Evolutionary conservation across 2,888 invertebrate species (phyloP).

Genomic region (Cheilosia vulpina): DNA sequence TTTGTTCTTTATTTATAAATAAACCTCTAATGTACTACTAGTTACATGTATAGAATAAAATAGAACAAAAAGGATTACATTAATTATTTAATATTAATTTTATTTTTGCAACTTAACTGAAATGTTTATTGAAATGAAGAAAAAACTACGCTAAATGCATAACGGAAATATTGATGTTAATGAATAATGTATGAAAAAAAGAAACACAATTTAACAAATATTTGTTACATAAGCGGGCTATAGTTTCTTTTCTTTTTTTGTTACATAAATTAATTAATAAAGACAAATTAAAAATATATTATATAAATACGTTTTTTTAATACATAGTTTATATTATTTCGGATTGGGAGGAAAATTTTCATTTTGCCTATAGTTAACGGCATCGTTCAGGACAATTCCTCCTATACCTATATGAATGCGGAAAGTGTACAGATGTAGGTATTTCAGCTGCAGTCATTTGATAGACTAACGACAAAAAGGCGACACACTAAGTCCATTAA

Average conservation of each 20-base stretch:
- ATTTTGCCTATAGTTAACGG: not conserved
- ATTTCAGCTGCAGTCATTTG: no score
- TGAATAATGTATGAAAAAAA: constrained; percentile 36
- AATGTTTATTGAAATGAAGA: constrained; percentile 15
- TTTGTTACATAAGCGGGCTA: constrained; percentile 50
- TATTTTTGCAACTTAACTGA: constrained; percentile 40
- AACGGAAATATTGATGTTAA: constrained; percentile 32
- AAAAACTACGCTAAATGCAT: constrained; percentile 12
- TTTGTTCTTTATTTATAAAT: constrained; percentile 44
- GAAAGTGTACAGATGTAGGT: no score
- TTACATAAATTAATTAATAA: constrained; percentile 53
- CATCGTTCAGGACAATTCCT: no score
- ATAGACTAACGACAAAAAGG: no score
- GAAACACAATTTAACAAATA: constrained; percentile 15
- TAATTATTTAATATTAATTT: constrained; percentile 45
- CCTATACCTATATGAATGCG: no score
- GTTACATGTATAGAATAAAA: constrained; percentile 54
- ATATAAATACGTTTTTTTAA: not conserved
- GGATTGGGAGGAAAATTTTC: no score
- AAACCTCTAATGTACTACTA: constrained; percentile 49
- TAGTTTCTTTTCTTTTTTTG: constrained; percentile 51
- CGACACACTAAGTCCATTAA: no score
- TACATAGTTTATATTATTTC: not conserved
- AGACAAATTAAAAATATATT: constrained; percentile 46
- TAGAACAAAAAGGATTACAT: constrained; percentile 25